Evolutionary conservation across 37 sponge, comb jelly and placozoan genomes (phyloP).

Genomic region (Mnemiopsis leidyi): DNA sequence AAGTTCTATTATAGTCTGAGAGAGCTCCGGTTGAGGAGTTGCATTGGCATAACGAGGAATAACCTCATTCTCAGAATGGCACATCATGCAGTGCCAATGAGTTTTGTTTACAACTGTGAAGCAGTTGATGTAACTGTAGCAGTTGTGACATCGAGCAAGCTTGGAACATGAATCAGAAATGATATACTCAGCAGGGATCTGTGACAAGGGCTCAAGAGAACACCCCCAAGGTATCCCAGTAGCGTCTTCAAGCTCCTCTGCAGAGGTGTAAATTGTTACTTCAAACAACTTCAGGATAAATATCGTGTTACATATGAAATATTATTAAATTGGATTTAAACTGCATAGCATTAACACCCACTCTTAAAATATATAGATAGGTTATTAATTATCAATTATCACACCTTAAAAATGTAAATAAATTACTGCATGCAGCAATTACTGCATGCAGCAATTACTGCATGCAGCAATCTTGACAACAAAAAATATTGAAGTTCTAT

Average conservation of each 20-base stretch:
- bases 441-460: no score
- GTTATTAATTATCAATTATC: no score
- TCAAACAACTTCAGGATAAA: no score
- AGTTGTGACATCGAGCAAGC: conserved; percentile 17
- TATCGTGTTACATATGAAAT: not conserved
- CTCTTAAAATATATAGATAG: not conserved
- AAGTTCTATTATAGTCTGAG: not conserved
- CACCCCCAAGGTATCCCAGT: conserved; percentile 22
- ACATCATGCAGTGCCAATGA: conserved; percentile 37
- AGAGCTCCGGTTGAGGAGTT: not conserved
- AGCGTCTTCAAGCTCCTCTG: conserved; percentile 17
- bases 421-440: no score
- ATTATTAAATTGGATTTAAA: not conserved
- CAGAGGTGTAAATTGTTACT: no score
- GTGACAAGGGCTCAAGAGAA: not conserved
- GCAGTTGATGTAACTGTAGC: conserved; percentile 26
- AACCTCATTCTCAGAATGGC: conserved; percentile 20
- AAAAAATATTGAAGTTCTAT: no score
- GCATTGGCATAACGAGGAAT: not conserved
- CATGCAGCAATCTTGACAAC: no score
- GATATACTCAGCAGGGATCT: not conserved
- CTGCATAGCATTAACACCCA: not conserved
- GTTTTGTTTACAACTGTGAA: not conserved
- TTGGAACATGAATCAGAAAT: not conserved
- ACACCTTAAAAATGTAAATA: no score